Percentiles rank a stretch among this genome's conserved stretches.
These are phyloP conservation scores for Dromas ardeola DNA, from an alignment of 2,113 vertebrate species.

Conservation along the genomic window DNA sequence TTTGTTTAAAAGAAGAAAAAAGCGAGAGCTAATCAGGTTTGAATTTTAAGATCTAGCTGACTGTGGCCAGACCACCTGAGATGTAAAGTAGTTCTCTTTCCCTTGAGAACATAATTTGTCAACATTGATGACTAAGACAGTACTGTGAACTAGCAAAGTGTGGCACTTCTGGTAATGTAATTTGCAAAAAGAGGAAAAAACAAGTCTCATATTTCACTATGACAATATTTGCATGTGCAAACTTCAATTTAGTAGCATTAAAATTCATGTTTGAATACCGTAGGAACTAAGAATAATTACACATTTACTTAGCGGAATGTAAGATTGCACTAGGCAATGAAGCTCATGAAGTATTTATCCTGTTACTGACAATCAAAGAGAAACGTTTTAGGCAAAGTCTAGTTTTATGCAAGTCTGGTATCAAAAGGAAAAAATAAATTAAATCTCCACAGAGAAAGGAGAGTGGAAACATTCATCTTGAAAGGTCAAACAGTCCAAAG, in stretches of 20 bases:
- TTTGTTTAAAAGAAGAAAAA: background rate
- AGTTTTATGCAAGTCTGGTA: background rate
- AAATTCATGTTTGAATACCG: background rate
- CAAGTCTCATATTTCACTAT: background rate
- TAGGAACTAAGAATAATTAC: background rate
- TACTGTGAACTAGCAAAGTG: background rate
- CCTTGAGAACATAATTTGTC: background rate
- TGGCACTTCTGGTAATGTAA: background rate
- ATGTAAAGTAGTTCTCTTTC: background rate
- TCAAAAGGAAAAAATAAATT: background rate
- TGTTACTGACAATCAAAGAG: background rate
- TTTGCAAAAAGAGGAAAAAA: background rate
- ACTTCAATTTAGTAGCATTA: background rate
- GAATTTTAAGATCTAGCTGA: background rate
- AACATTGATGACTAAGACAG: background rate
- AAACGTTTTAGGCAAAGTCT: background rate
- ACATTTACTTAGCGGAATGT: background rate
- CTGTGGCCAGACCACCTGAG: background rate
- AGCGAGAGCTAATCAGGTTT: background rate
- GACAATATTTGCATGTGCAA: background rate
- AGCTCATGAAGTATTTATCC: background rate
- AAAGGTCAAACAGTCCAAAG: background rate
- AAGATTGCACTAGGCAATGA: background rate
- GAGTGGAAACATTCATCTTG: background rate
- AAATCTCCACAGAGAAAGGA: background rate